Evolutionary conservation across 2,888 invertebrate genomes (phyloP), one percentile per base, ranked within the genome.

Genomic region (Drosophila stalkeri): DNA sequence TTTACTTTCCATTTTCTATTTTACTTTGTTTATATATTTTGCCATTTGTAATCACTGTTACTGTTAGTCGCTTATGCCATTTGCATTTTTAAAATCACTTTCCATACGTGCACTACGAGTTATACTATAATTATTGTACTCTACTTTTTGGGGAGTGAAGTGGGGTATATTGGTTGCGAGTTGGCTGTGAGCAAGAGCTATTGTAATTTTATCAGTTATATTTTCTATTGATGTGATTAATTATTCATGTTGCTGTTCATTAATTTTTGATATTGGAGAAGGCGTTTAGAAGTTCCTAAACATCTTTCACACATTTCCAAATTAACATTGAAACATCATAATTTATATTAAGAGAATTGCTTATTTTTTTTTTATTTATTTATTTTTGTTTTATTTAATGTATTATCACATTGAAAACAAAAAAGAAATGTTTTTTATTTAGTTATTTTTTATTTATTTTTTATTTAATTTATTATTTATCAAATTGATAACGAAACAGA

Each of bases 61-160:
- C 72, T 68, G 73, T 69, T 74, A 43, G 70, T 65, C 73, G 57
- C 65, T 66, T 57, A 12, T 47, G 68, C 55, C 68, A 75, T 81
- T 79, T 84, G 67, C 77, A 85, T 72, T 80, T 56, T 67, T 67
- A 65, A 83, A 85, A 87, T 68, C 70, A 73, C 56, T 64, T 65
- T 35, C 3, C 6, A 52, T 16, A 35, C 64, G 39, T 55, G 49
- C 31, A 1, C 43, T 41, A n/a, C 11, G 14, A 46, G 37, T 20
- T 44, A n/a, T 35, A 43, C 61, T 27, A 27, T 43, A 18, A 16
- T 54, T 67, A 54, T 8, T 18, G 46, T 63, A 46, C 47, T 6
- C 47, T 55, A 2, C 1, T 46, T n/a, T n/a, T 27, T 1, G 12
- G 0, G 0, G n/a, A 1, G 0, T 16, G 11, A 11, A 55, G 14